phyloP scores from a whole-genome alignment of 2,797 vertebrate genomes.

The Chromis chromis region DNA sequence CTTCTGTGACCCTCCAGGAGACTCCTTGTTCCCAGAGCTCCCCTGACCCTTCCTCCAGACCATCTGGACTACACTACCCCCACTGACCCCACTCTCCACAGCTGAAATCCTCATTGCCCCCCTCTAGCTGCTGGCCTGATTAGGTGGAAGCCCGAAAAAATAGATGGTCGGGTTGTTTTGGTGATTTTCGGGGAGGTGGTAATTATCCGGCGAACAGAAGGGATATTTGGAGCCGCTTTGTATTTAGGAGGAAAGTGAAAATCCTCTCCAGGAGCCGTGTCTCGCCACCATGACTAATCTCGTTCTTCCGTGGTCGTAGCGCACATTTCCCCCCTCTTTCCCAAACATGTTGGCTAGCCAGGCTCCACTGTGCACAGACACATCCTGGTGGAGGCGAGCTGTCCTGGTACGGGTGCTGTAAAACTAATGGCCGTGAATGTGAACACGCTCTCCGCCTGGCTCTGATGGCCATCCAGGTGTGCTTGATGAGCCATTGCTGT shows the following conservation, averaged over 20 bases:
- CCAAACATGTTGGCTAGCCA: slow-evolving; percentile 45
- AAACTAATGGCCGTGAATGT: slow-evolving; percentile 81
- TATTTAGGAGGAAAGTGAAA: slow-evolving; percentile 50
- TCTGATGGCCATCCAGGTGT: slow-evolving; percentile 80
- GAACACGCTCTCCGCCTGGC: slow-evolving; percentile 75
- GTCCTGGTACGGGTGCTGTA: slow-evolving; percentile 69
- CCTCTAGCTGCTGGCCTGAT: slow-evolving; percentile 58
- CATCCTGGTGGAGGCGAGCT: slow-evolving; percentile 18
- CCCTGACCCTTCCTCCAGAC: slow-evolving; percentile 50
- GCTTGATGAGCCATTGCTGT: slow-evolving; percentile 83
- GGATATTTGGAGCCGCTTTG: slow-evolving; percentile 49
- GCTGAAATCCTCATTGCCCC: slow-evolving; percentile 37
- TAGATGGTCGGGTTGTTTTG: slow-evolving; percentile 30
- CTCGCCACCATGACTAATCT: slow-evolving; percentile 63
- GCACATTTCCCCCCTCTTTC: slow-evolving; percentile 52
- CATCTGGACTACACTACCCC: slow-evolving; percentile 67
- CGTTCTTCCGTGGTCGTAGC: slow-evolving; percentile 56
- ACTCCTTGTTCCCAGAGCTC: slow-evolving; percentile 50
- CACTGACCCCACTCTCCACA: slow-evolving; percentile 51
- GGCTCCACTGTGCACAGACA: slow-evolving; percentile 34
- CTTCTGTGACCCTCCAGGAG: slow-evolving; percentile 50
- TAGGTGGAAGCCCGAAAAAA: slow-evolving; percentile 58
- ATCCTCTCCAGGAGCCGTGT: slow-evolving; percentile 46
- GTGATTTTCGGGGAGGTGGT: slow-evolving; percentile 52
- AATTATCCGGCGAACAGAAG: slow-evolving; percentile 66